Evolutionary conservation across 2,888 invertebrate species (phyloP), one percentile per base, ranked within the genome.

Genomic region (Temnothorax ravouxi): DNA sequence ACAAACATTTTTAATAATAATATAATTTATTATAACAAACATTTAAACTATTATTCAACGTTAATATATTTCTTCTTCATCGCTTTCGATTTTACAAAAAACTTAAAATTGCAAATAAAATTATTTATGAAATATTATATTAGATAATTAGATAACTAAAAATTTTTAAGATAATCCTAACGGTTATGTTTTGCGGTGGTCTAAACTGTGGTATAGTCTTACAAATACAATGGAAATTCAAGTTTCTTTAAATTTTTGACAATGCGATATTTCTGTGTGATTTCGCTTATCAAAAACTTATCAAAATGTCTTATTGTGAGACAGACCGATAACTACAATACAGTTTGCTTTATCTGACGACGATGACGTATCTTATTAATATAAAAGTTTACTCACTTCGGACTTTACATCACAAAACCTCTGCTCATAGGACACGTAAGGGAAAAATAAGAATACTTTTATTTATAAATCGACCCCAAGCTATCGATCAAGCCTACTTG

Each of bases 201-300:
- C n/a, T 54, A n/a, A n/a, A 8, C 4, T 3, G 3, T 8, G 15
- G 18, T 38, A 61, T 62, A 38, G 3, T 38, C n/a, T 38, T 64
- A n/a, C n/a, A 38, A 15, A 9, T 67, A 25, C 9, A 6, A 64
- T 11, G 1, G 25, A 67, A 47, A 15, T 67, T 15, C 9, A 56
- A 62, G 74, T 81, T 74, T 38, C n/a, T 2, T n/a, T n/a, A 44
- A 50, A 61, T 38, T 47, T 61, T 86, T 62, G 77, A 6, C 21
- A 47, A 50, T 21, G n/a, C n/a, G 41, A 38, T 13, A 77, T 83
- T 76, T 67, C 52, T 56, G 29, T 29, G 29, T 29, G 4, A 25
- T 11, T 50, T 67, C 2, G 38, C 67, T 88, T 84, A 87, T 88
- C 85, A 44, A 61, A 52, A 56, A 83, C 59, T 67, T 47, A 38